phyloP scores from a whole-genome alignment of 2,113 vertebrate species.

The Labeo catla region DNA sequence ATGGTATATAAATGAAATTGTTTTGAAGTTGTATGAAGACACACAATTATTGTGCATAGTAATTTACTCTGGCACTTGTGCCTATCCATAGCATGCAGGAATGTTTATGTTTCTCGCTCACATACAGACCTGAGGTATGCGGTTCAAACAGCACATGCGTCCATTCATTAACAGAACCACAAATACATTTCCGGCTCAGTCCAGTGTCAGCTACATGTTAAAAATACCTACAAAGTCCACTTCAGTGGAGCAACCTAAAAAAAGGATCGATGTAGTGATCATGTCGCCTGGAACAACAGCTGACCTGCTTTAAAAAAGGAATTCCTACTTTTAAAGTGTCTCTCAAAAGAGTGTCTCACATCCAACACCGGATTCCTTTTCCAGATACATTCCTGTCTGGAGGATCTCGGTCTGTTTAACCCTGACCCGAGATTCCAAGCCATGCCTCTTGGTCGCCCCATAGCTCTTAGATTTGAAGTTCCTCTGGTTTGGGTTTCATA shows the following conservation, averaged over 20 bases:
- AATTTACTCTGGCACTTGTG: not conserved
- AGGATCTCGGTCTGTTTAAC: constrained; percentile 29
- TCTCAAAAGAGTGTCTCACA: constrained; percentile 7
- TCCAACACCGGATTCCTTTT: constrained; percentile 32
- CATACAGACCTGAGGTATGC: constrained; percentile 2
- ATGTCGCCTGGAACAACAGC: constrained; percentile 36
- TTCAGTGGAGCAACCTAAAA: constrained; percentile 21
- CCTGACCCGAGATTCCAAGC: constrained; percentile 39
- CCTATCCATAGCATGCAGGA: not conserved
- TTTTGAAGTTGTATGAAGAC: not conserved
- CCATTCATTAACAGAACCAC: constrained; percentile 1
- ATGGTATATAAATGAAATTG: not conserved
- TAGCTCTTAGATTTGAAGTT: constrained; percentile 12
- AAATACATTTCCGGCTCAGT: constrained; percentile 14
- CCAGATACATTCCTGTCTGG: constrained; percentile 34
- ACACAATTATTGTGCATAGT: too few relatives aligned
- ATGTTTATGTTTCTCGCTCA: not conserved
- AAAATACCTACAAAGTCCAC: constrained; percentile 23
- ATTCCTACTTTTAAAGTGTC: constrained; percentile 26
- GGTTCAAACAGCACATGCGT: not conserved
- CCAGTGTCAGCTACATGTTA: constrained; percentile 17
- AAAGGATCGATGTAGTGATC: constrained; percentile 30
- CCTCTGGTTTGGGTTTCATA: constrained; percentile 29
- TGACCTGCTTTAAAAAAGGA: constrained; percentile 18
- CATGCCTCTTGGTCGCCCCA: constrained; percentile 15